Percentiles rank a stretch among this genome's conserved stretches.
These are phyloP conservation scores for Verasper variegatus DNA, from an alignment of 2,113 vertebrate genomes.

Conservation along the genomic window DNA sequence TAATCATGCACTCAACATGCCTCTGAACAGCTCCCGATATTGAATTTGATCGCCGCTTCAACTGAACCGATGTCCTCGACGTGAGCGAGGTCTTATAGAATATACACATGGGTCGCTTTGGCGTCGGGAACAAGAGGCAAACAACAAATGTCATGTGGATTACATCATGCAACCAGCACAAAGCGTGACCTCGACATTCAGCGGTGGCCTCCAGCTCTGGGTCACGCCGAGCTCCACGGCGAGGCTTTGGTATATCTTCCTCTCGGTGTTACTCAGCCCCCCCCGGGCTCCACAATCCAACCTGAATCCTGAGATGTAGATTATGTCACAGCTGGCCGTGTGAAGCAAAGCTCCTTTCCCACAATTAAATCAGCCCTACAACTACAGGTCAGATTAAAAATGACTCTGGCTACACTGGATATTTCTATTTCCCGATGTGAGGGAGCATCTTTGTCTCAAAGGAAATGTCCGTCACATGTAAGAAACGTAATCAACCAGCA, in stretches of 20 bases:
- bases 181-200: slow-evolving; percentile 23
- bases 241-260: not conserved
- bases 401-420: too few species aligned
- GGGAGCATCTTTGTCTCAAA: too few species aligned
- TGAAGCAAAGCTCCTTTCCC: not conserved
- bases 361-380: not conserved
- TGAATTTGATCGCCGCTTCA: too few species aligned
- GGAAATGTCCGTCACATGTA: too few species aligned
- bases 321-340: slow-evolving; percentile 26
- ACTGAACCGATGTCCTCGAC: not conserved
- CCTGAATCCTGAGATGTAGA: slow-evolving; percentile 9
- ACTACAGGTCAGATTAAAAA: not conserved
- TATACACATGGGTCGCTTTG: not conserved
- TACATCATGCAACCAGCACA: slow-evolving; percentile 14
- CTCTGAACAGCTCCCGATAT: too few species aligned
- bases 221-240: slow-evolving; percentile 27
- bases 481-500: too few species aligned
- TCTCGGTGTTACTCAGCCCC: slow-evolving; percentile 11
- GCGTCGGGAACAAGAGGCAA: not conserved
- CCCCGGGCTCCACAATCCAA: not conserved
- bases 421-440: too few species aligned
- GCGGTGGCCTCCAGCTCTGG: slow-evolving; percentile 43
- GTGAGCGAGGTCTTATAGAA: too few species aligned
- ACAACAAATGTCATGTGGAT: slow-evolving; percentile 35
- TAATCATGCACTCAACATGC: not conserved